phyloP scores from a whole-genome alignment of 2,113 vertebrate species.

The Trachemys scripta region DNA sequence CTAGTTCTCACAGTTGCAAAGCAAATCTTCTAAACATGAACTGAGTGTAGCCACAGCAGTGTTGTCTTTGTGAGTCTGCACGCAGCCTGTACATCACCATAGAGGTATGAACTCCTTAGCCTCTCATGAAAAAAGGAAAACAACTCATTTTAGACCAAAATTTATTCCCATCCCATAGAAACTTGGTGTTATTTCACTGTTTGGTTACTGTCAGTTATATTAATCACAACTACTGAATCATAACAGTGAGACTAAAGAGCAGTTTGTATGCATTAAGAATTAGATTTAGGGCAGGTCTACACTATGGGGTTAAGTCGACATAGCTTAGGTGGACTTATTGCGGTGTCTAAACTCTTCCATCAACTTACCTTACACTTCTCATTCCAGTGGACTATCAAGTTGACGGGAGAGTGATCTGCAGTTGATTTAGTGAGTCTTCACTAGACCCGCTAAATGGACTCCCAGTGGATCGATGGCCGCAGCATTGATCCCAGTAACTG shows the following conservation, averaged over 20 bases:
- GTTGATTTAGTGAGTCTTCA: too few species aligned
- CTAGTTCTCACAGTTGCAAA: not conserved
- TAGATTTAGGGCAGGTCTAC: not conserved
- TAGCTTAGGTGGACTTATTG: too few species aligned
- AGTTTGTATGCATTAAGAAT: not conserved
- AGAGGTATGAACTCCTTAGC: not conserved
- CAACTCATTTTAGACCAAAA: not conserved
- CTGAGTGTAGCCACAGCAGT: not conserved
- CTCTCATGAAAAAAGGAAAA: not conserved
- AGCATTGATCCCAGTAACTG: too few species aligned
- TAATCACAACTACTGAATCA: not conserved
- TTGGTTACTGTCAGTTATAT: not conserved
- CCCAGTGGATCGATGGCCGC: too few species aligned
- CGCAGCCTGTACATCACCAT: not conserved
- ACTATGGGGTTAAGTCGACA: too few species aligned
- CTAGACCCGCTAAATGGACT: too few species aligned
- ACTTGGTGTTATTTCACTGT: not conserved
- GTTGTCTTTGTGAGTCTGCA: not conserved
- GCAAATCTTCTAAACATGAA: not conserved
- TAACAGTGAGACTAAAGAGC: too few species aligned
- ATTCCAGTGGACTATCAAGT: too few species aligned
- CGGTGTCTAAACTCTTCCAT: too few species aligned
- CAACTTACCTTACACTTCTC: too few species aligned
- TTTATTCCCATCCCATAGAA: not conserved
- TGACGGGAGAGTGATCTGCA: too few species aligned